A percentile compares a stretch with the other conserved stretches of the same genome.
These are phyloP conservation scores for Scolopax bukidnonensis DNA, from an alignment of 2,797 vertebrate species.

Conservation along the genomic window DNA sequence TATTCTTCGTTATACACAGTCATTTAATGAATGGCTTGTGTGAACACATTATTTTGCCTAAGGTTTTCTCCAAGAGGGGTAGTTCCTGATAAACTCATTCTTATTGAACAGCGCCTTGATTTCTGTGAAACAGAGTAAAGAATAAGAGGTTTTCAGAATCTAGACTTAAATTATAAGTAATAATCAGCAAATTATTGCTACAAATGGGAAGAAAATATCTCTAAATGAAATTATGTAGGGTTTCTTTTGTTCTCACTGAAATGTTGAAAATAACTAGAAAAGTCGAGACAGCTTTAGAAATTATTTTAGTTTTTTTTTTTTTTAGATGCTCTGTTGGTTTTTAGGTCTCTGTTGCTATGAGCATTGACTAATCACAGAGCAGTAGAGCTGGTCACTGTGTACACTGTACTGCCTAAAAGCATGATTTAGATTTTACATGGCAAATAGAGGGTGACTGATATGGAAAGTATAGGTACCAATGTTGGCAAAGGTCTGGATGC, in stretches of 20 bases:
- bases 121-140: neutral
- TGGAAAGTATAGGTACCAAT: neutral
- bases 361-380: neutral
- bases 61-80: neutral
- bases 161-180: neutral
- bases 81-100: neutral
- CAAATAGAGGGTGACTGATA: neutral
- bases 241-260: neutral
- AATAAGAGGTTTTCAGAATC: neutral
- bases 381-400: neutral
- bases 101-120: neutral
- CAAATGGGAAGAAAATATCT: neutral
- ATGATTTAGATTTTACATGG: neutral
- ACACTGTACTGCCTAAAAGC: neutral
- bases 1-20: constrained; percentile 22
- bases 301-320: neutral
- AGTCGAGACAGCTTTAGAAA: neutral
- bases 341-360: neutral
- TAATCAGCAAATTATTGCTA: neutral
- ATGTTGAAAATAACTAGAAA: neutral
- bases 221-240: neutral
- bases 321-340: neutral
- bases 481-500: neutral
- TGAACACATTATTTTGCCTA: neutral
- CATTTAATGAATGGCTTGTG: constrained; percentile 36